Evolutionary conservation across 2,797 vertebrate species (phyloP).

Genomic region (Chelmon rostratus): DNA sequence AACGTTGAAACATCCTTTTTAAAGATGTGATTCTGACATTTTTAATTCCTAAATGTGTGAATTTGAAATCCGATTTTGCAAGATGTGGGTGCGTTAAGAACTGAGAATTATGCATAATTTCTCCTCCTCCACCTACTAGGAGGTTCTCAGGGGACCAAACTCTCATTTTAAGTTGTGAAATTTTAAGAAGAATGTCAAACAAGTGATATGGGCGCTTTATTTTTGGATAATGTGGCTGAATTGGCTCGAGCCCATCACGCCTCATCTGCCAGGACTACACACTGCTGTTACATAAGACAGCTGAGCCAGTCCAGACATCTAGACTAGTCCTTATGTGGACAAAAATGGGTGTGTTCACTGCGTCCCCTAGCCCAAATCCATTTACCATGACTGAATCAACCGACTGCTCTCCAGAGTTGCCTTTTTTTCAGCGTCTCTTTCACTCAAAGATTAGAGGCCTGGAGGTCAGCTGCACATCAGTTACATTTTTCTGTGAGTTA

Average conservation of each 20-base stretch:
- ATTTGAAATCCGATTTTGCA: constrained; percentile 7
- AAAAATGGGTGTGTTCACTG: constrained; percentile 64
- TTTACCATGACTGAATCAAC: constrained; percentile 69
- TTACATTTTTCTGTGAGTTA: constrained; percentile 72
- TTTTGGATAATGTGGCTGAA: constrained; percentile 73
- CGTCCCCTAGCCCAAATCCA: constrained; percentile 61
- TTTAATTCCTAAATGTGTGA: not conserved
- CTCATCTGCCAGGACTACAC: constrained; percentile 72
- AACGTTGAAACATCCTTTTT: constrained; percentile 39
- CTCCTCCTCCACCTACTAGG: constrained; percentile 13
- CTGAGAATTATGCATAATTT: not conserved
- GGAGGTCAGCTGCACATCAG: constrained; percentile 71
- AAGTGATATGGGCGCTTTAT: constrained; percentile 63
- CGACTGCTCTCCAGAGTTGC: constrained; percentile 38
- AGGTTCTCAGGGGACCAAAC: not conserved
- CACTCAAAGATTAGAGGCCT: constrained; percentile 61
- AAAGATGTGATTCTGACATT: constrained; percentile 4
- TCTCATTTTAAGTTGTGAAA: constrained; percentile 47
- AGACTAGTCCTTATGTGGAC: constrained; percentile 75
- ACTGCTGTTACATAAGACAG: constrained; percentile 75
- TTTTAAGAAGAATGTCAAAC: constrained; percentile 47
- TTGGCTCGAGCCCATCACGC: constrained; percentile 64
- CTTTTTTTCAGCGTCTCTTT: constrained; percentile 36
- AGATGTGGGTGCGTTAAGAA: not conserved
- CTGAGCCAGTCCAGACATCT: constrained; percentile 66